Evolutionary conservation across 2,888 invertebrate genomes (phyloP).

Genomic region (Drosophila affinis): DNA sequence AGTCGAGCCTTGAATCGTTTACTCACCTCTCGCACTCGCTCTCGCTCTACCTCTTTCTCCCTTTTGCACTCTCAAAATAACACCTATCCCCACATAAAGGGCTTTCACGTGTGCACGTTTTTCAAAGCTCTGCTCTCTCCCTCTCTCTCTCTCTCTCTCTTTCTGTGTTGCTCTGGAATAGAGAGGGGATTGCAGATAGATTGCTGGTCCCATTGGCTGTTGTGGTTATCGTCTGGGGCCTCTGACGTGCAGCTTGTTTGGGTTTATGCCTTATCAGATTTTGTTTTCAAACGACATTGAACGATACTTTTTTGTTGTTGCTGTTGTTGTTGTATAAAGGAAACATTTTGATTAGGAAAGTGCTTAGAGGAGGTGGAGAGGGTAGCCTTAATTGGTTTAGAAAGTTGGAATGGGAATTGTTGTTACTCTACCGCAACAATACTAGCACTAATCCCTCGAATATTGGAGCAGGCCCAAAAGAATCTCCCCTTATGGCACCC

Average conservation of each 20-base stretch:
- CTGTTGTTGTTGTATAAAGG: slow-evolving; percentile 20
- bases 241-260: slow-evolving; percentile 37
- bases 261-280: slow-evolving; percentile 61
- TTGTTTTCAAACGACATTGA: slow-evolving; percentile 69
- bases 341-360: slow-evolving; percentile 26
- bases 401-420: slow-evolving; percentile 22
- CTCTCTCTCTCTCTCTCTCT: slow-evolving; percentile 35
- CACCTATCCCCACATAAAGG: not conserved
- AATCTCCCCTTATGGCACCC: not conserved
- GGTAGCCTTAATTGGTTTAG: slow-evolving; percentile 20
- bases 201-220: slow-evolving; percentile 21
- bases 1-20: slow-evolving; percentile 19
- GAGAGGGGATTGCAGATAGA: slow-evolving; percentile 17
- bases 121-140: slow-evolving; percentile 26
- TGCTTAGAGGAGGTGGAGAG: slow-evolving; percentile 1
- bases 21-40: slow-evolving; percentile 8
- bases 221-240: slow-evolving; percentile 10
- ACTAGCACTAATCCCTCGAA: not conserved
- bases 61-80: not conserved
- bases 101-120: slow-evolving; percentile 69
- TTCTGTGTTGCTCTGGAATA: slow-evolving; percentile 22
- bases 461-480: not conserved
- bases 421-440: too few relatives aligned
- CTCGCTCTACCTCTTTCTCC: too few relatives aligned
- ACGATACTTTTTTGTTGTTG: slow-evolving; percentile 29